Conservation (phyloP, 2,888 invertebrate genomes). For the Zhuqinia jingwanae region DNA sequence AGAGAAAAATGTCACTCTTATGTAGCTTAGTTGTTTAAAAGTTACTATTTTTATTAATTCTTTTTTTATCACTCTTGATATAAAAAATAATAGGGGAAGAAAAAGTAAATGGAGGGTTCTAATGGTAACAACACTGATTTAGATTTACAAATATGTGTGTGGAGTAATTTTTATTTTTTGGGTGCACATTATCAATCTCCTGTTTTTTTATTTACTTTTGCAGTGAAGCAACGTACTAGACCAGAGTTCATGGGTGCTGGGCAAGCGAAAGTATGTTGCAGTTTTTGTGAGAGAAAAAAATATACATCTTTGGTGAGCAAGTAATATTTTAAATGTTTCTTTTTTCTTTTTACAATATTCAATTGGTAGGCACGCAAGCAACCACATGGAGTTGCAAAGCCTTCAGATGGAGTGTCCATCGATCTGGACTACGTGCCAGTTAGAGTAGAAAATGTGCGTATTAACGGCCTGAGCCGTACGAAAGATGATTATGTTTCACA, state of each 20-base stretch:
- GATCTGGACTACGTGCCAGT: constrained; percentile 82
- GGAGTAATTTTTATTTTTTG: too few relatives aligned
- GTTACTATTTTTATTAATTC: background rate
- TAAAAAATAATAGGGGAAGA: background rate
- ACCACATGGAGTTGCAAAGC: constrained; percentile 70
- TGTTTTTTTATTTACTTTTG: constrained; percentile 38
- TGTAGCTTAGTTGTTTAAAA: too few relatives aligned
- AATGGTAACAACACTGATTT: background rate
- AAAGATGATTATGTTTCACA: constrained; percentile 93
- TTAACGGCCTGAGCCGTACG: constrained; percentile 92
- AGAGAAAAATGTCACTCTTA: background rate
- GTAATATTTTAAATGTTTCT: too few relatives aligned
- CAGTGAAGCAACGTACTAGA: constrained; percentile 34
- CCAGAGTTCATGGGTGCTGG: constrained; percentile 71
- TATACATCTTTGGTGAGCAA: too few relatives aligned
- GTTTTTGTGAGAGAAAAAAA: too few relatives aligned
- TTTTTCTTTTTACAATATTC: too few relatives aligned
- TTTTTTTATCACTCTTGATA: background rate
- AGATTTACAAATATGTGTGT: too few relatives aligned
- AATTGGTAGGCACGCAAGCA: constrained; percentile 56
- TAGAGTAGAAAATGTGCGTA: constrained; percentile 91
- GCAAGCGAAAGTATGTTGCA: constrained; percentile 65
- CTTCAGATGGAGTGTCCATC: constrained; percentile 70
- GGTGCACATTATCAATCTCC: background rate
- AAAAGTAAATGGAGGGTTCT: background rate